Conservation (phyloP, 2,113 vertebrate genomes). For the Gavia stellata region DNA sequence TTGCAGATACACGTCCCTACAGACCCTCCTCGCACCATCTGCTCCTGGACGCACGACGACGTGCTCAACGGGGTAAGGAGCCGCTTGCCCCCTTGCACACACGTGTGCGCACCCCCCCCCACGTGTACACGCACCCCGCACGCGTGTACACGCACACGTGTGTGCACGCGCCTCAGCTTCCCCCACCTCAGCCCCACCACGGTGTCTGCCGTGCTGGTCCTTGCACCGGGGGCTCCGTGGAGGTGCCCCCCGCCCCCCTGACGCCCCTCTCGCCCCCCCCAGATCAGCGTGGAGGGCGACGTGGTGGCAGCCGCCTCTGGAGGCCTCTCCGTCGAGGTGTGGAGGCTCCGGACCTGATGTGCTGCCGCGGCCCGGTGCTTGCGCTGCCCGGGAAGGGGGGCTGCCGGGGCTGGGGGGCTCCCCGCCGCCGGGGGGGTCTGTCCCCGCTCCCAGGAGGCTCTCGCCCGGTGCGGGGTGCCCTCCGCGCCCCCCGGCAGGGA, state of each 20-base stretch:
- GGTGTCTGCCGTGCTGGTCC: not conserved
- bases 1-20: constrained; percentile 85
- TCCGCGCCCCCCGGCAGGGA: rapidly evolving
- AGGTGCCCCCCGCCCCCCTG: too few species aligned
- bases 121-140: too few species aligned
- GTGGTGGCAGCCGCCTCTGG: constrained; percentile 83
- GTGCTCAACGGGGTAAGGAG: constrained; percentile 84
- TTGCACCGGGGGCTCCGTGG: not conserved
- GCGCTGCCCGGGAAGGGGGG: not conserved
- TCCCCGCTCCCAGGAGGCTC: not conserved
- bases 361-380: rapidly evolving
- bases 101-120: not conserved
- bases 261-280: not conserved
- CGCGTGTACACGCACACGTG: too few species aligned
- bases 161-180: not conserved
- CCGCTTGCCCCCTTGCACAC: rapidly evolving
- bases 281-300: constrained; percentile 84
- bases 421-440: not conserved
- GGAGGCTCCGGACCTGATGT: constrained; percentile 74
- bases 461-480: not conserved
- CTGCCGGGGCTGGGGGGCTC: not conserved
- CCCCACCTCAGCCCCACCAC: too few species aligned
- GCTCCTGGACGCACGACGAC: constrained; percentile 72
- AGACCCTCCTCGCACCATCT: constrained; percentile 83
- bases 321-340: constrained; percentile 80